Base-by-base conservation (phyloP, 2,113 vertebrate genomes). In the Illadopsis cleaveri region DNA sequence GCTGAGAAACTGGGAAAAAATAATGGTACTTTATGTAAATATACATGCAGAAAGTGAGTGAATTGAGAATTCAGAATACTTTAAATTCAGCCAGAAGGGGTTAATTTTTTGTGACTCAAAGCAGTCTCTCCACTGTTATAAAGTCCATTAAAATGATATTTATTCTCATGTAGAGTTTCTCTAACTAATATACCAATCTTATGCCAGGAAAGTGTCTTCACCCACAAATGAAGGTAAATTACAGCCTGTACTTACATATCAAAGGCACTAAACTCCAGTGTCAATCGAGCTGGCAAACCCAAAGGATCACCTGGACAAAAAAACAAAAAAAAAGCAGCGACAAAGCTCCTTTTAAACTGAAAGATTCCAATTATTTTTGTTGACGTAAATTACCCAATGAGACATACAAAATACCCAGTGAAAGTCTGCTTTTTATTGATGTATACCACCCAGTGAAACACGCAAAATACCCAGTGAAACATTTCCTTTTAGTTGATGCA, bases 251-350 rank as follows among this genome's bases (percentile, higher is more conserved):
- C 99, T 99, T 96, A 99, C 99, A 97, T 97, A 93, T 99, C 99
- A 98, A 99, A 99, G 78, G 99, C 99, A 94, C 99, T 99, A 82
- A 99, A 99, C 97, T 99, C 99, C 98, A 99, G 91, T 0, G 99
- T 99, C 79, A 99, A 91, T 27, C 99, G 99, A 92, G 99, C 98
- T 27, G 99, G 99, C 84, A 99, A 98, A 71, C 99, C 99, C 57
- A 97, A 96, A 35, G 99, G 98, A 97, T 99, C 99, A 77, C 99
- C 99, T 99, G 93, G n/a, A 87, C 57, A 95, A 93, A 48, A 96
- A 94, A 89, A 97, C 96, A n/a, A n/a, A 95, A 92, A 97, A 93
- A 89, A 97, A 96, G 61, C 8, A 91, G 57, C 20, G 85, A 90
- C 35, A 90, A 88, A 23, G 19, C 17, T 53, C 44, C 42, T 73